Conservation (phyloP, 2,888 invertebrate genomes). For the Bibio marci region DNA sequence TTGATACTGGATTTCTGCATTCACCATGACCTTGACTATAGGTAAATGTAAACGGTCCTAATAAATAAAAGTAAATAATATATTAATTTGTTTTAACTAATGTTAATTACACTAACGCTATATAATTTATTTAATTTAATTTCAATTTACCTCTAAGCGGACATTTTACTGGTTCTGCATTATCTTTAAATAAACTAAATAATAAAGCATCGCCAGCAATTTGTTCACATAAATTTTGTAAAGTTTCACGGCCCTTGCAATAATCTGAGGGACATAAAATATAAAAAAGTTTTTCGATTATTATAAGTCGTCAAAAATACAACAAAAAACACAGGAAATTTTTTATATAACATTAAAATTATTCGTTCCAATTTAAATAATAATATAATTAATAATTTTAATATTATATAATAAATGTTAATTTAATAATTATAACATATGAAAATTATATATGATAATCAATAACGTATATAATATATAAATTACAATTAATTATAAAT, state of each 20-base stretch:
- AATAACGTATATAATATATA: no score
- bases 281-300: not conserved
- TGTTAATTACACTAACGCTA: no score
- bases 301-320: constrained; percentile 6
- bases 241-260: constrained; percentile 35
- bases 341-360: constrained; percentile 1
- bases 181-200: constrained; percentile 79
- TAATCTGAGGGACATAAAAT: constrained; percentile 29
- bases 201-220: constrained; percentile 80
- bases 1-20: constrained; percentile 75
- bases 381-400: no score
- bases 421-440: no score
- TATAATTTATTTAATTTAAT: not conserved
- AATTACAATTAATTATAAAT: no score
- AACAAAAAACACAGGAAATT: constrained; percentile 1
- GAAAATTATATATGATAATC: no score
- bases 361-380: not conserved
- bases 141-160: constrained; percentile 39
- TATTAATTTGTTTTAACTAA: no score
- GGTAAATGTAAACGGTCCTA: constrained; percentile 79
- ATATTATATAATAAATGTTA: no score
- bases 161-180: constrained; percentile 75
- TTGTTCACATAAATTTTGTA: constrained; percentile 66
- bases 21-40: constrained; percentile 85
- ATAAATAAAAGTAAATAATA: constrained; percentile 24